Percentiles rank a stretch among this genome's conserved stretches.
phyloP scores from a whole-genome alignment of 2,888 invertebrate species.

The Hoplodrina blanda region DNA sequence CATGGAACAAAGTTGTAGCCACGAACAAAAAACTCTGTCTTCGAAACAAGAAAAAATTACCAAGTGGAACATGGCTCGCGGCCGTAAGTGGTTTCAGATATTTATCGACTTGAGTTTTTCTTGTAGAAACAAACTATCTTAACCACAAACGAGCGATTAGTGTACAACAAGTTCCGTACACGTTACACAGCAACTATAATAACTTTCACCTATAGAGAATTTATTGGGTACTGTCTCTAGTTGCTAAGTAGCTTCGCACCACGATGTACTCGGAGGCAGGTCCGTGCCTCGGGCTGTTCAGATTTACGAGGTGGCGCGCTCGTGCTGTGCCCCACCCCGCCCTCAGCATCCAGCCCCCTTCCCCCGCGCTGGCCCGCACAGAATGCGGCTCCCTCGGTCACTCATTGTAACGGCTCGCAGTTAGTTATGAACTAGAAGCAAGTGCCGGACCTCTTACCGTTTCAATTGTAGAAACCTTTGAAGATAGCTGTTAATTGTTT shows the following conservation, averaged over 20 bases:
- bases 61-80: constrained; percentile 35
- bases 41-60: constrained; percentile 33
- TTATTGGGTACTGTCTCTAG: constrained; percentile 77
- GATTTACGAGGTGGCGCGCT: constrained; percentile 84
- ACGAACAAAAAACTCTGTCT: constrained; percentile 14
- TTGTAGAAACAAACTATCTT: constrained; percentile 58
- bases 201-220: constrained; percentile 74
- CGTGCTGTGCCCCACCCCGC: constrained; percentile 76
- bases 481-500: constrained; percentile 74
- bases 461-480: constrained; percentile 74
- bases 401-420: constrained; percentile 80
- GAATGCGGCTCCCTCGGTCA: constrained; percentile 74
- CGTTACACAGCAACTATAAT: constrained; percentile 67
- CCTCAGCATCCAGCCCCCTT: constrained; percentile 58
- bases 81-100: constrained; percentile 47
- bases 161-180: constrained; percentile 66
- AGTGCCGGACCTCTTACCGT: constrained; percentile 69
- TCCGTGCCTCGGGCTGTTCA: constrained; percentile 76
- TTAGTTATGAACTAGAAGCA: constrained; percentile 79
- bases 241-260: constrained; percentile 74
- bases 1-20: not conserved
- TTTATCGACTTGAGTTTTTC: constrained; percentile 59
- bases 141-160: constrained; percentile 68
- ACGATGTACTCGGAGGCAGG: constrained; percentile 69
- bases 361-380: constrained; percentile 63